Conservation (phyloP, 2,113 vertebrate genomes). For the Narcine bancroftii region DNA sequence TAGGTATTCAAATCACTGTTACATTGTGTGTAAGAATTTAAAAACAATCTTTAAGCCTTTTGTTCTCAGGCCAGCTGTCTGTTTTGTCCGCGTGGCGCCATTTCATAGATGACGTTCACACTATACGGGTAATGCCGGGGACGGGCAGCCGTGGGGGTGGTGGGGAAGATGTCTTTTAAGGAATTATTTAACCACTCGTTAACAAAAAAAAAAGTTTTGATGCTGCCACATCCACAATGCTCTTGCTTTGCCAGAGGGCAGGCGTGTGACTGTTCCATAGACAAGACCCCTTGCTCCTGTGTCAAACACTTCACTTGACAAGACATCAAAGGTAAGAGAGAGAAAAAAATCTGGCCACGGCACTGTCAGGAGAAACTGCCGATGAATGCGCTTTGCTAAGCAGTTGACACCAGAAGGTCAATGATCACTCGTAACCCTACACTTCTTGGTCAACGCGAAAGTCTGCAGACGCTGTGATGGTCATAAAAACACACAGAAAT, state of each 20-base stretch:
- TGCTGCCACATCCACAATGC: neutral
- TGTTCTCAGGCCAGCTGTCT: neutral
- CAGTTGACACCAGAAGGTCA: neutral
- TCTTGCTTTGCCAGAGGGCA: neutral
- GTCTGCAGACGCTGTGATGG: too few species aligned
- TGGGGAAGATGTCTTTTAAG: neutral
- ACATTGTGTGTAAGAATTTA: neutral
- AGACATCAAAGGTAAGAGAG: constrained; percentile 29
- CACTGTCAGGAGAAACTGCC: neutral
- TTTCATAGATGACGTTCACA: neutral
- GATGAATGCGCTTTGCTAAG: neutral
- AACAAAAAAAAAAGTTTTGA: neutral
- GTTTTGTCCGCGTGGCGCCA: neutral
- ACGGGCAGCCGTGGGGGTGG: too few species aligned
- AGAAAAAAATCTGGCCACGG: neutral
- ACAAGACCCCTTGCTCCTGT: constrained; percentile 11
- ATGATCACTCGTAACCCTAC: neutral
- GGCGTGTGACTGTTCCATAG: neutral
- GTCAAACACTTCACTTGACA: neutral
- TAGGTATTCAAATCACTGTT: neutral
- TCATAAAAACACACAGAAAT: too few species aligned
- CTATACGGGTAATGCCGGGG: neutral
- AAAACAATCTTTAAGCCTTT: neutral
- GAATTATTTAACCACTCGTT: neutral
- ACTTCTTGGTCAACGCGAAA: neutral